phyloP scores from a whole-genome alignment of 2,888 invertebrate genomes.

The Dryocosmus kuriphilus region DNA sequence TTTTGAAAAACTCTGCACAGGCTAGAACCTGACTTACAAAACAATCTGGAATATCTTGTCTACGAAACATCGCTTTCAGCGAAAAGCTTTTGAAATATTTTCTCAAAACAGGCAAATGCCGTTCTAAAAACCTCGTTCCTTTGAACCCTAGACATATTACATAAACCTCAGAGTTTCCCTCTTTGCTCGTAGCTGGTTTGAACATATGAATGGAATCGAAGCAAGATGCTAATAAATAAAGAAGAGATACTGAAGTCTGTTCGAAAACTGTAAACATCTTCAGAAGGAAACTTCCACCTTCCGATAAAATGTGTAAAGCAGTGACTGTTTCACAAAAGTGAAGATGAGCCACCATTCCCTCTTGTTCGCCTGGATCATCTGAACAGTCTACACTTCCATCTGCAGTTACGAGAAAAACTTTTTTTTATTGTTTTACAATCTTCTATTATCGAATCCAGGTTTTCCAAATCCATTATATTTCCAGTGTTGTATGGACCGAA shows the following conservation, averaged over 20 bases:
- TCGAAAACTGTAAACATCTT: conserved; percentile 96
- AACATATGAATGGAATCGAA: conserved; percentile 87
- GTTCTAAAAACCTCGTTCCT: conserved; percentile 77
- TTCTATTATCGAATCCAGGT: conserved; percentile 82
- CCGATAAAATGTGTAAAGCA: conserved; percentile 84
- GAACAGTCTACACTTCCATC: conserved; percentile 97
- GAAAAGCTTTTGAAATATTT: conserved; percentile 78
- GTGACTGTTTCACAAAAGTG: conserved; percentile 91
- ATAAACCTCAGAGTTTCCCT: conserved; percentile 97
- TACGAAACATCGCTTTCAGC: conserved; percentile 80
- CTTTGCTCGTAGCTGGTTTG: conserved; percentile 95
- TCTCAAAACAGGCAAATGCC: conserved; percentile 78
- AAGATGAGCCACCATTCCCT: conserved; percentile 86
- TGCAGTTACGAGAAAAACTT: conserved; percentile 88
- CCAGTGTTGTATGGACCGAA: conserved; percentile 94
- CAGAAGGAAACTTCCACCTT: conserved; percentile 88
- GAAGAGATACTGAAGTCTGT: conserved; percentile 86
- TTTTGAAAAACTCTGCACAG: conserved; percentile 84
- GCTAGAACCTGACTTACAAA: conserved; percentile 84
- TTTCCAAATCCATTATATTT: conserved; percentile 86
- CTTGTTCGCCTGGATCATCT: conserved; percentile 91
- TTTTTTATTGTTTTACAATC: conserved; percentile 78
- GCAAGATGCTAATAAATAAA: conserved; percentile 88
- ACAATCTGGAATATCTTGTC: conserved; percentile 80
- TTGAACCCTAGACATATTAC: conserved; percentile 85